Percentiles rank a stretch among this genome's conserved stretches.
Evolutionary conservation across 2,797 vertebrate species (phyloP).

Genomic region (Lophius americanus): DNA sequence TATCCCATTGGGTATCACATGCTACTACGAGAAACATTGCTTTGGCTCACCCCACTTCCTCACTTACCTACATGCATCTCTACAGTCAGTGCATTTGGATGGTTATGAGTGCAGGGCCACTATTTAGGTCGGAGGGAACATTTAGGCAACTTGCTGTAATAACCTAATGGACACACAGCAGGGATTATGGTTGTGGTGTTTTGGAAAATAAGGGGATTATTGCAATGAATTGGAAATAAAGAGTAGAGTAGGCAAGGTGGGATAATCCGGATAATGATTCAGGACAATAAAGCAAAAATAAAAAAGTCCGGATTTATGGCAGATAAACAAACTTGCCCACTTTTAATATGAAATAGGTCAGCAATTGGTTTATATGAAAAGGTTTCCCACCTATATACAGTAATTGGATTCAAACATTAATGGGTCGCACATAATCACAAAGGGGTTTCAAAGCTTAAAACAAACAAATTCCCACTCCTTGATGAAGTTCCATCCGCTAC

Average conservation of each 20-base stretch:
- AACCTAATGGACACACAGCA: constrained; percentile 50
- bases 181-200: constrained; percentile 54
- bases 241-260: constrained; percentile 15
- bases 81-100: background rate
- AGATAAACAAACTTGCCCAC: constrained; percentile 8
- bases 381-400: background rate
- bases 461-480: background rate
- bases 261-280: constrained; percentile 25
- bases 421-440: constrained; percentile 1
- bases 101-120: constrained; percentile 1
- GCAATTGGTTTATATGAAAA: constrained; percentile 4
- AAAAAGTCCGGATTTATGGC: constrained; percentile 2
- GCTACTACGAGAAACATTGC: no score
- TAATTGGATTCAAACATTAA: constrained; percentile 12
- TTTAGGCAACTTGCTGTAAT: constrained; percentile 29
- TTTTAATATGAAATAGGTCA: background rate
- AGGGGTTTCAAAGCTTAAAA: constrained; percentile 6
- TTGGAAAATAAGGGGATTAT: constrained; percentile 58
- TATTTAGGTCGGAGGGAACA: constrained; percentile 31
- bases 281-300: constrained; percentile 15
- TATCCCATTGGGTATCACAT: no score
- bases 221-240: constrained; percentile 50
- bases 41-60: no score
- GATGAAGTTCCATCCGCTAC: constrained; percentile 15
- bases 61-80: constrained; percentile 12